Evolutionary conservation across 1,140 invertebrate genomes (phyloP), one percentile per base, ranked within the genome.

Genomic region (Lordiphosa stackelbergi): DNA sequence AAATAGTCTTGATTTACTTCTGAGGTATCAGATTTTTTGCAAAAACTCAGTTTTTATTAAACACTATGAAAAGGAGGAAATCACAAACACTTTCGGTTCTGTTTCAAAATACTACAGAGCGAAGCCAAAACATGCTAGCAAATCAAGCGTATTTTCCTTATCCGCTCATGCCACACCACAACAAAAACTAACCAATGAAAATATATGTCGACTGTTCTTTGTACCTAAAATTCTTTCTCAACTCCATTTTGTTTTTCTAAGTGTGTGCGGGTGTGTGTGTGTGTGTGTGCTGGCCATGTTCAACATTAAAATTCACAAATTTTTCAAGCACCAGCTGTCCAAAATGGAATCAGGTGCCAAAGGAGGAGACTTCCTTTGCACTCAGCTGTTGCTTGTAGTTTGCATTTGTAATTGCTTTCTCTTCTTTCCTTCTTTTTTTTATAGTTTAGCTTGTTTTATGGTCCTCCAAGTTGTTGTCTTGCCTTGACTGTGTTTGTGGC

Each of bases 391-490:
- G 75, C 72, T 60, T 48, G 58, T 71, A 79, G 71, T 83, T 79
- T 73, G 70, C 69, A 79, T 78, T 78, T 79, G 75, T 81, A 79
- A 79, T 79, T 81, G 75, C 71, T 79, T 79, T 79, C 69, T 53
- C 61, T 58, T 51, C 49, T 43, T 52, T 40, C 43, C 36, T 35
- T 49, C 11, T 46, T 45, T 62, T 64, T 60, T 73, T 69, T 77
- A 69, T 77, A 61, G 69, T 78, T 77, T 73, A 43, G 53, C 65
- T 79, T 69, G 57, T 69, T 78, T 77, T 77, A 78, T 73, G 56
- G 56, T 62, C 64, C 55, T 69, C 49, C 69, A 78, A 78, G 69
- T 77, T 78, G 74, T 41, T 66, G 53, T 45, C 51, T 35, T 43
- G 37, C 41, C 31, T 38, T 13, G 42, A 31, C 55, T 36, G 10